Evolutionary conservation across 2,113 vertebrate genomes (phyloP).

Genomic region (cat (Felis catus)): F.catus_Fca126_mat1.0 CM031417.1:109445001-109445500

Average conservation of each 20-base stretch:
- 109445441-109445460: background rate
- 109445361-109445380: background rate
- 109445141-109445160: background rate
- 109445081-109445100: background rate
- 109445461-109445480: background rate
- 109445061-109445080: background rate
- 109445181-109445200: background rate
- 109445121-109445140: background rate
- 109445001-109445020: background rate
- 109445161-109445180: background rate
- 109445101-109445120: background rate
- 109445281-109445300: background rate
- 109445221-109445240: background rate
- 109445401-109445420: background rate
- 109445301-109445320: background rate
- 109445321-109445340: background rate
- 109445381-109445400: background rate
- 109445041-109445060: background rate
- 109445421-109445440: background rate
- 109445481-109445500: background rate
- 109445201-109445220: background rate
- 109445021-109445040: background rate
- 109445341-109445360: background rate
- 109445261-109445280: background rate
- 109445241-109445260: background rate